Evolutionary conservation across 2,797 vertebrate species (phyloP), one percentile per base, ranked within the genome.

Genomic region (Heteromormyrus szaboi): DNA sequence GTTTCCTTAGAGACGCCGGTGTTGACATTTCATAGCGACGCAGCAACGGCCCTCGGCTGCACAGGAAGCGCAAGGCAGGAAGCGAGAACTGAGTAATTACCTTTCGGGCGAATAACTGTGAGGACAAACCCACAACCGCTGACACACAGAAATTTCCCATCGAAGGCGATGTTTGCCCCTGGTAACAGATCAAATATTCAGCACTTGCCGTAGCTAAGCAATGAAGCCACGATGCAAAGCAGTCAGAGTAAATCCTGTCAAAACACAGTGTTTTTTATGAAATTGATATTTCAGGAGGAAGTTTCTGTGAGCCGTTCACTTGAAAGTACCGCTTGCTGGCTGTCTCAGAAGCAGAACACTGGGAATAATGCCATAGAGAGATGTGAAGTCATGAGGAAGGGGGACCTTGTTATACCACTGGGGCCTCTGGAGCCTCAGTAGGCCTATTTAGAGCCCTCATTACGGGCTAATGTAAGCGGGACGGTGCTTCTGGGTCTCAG

Each of bases 1-100:
- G 91, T 94, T 95, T 94, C 94, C 95, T 94, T 94, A 93, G 94
- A 92, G 94, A 96, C 93, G 0, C 37, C 5, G 37, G 88, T 95
- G 94, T 95, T 94, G 90, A 93, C 91, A 91, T 62, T 90, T 91
- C 92, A 83, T 92, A 93, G 93, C 93, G 94, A 94, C 94, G 90
- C 91, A 91, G 92, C 90, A 90, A 92, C 92, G 89, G 93, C 90
- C 86, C 89, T 90, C 59, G 86, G 91, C 92, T 91, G 90, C 90
- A 93, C 92, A 94, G 94, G 95, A 96, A 95, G 93, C 93, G 91
- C 89, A 90, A 92, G 89, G 92, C 88, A 91, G 91, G 92, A 94
- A 94, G 94, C 90, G 90, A 85, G 93, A 92, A 93, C 90, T 90
- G 88, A 89, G 88, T 90, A 93, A 92, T 94, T 91, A 93, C 87